Evolutionary conservation across 1,140 invertebrate genomes (phyloP), one percentile per base, ranked within the genome.

Genomic region (Cepaea nemoralis): DNA sequence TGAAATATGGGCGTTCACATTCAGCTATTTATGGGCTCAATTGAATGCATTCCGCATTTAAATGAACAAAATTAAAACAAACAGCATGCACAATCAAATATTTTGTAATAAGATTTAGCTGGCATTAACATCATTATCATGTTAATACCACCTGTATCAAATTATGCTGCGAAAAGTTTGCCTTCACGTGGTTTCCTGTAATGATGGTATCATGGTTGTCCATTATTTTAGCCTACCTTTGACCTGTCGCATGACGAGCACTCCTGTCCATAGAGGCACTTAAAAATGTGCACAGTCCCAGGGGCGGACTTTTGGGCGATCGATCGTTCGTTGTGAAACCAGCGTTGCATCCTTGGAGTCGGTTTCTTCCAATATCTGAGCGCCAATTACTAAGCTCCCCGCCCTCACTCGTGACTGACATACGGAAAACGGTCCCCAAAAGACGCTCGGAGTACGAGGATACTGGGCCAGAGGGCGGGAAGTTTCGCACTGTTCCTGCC

Each of bases 321-420:
- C 75, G 75, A 77, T 77, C 2, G 37, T 27, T 5, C 55, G 33
- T 6, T 59, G 33, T 77, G 22, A 66, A 63, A 55, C 0, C 48
- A 59, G 31, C 50, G 5, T 63, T 37, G 27, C 75, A 35, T 59
- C 31, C 14, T 33, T 16, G 14, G 75, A 45, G 48, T n/a, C 48
- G 33, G 39, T 77, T 10, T 77, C 55, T 63, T n/a, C 75, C 75
- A 77, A 77, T 77, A 77, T 77, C 66, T 77, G 39, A 77, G 75
- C 75, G 39, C 55, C 8, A 66, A 59, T 77, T 27, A 77, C 66
- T 35, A 63, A 55, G 31, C 31, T 77, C 37, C 37, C 45, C 75
- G 50, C 55, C 75, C 66, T 55, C 75, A 16, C 3, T 8, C 48
- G 1, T 27, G 75, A 66, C 37, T 77, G 75, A 63, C 59, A 63